Percentiles rank a stretch among this genome's conserved stretches.
These are phyloP conservation scores for Aleiodes testaceus DNA, from an alignment of 2,888 invertebrate species.

Conservation along the genomic window DNA sequence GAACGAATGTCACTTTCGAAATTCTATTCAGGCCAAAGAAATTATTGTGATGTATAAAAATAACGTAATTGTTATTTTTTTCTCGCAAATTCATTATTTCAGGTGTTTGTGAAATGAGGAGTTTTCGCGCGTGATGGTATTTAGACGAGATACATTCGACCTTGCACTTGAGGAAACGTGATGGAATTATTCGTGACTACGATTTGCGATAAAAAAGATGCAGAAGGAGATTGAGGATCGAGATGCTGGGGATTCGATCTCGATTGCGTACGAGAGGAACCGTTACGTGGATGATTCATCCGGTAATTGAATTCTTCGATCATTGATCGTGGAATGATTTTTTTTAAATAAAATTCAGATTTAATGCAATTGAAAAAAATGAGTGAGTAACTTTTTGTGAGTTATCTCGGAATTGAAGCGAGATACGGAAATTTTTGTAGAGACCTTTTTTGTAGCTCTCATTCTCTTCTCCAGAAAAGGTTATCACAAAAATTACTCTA, in stretches of 20 bases:
- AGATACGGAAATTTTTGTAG: too few species aligned
- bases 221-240: slow-evolving; percentile 51
- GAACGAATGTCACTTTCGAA: slow-evolving; percentile 37
- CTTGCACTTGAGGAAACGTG: slow-evolving; percentile 40
- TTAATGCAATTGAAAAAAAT: too few species aligned
- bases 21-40: slow-evolving; percentile 32
- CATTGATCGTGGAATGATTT: too few species aligned
- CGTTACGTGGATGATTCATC: slow-evolving; percentile 53
- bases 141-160: slow-evolving; percentile 8
- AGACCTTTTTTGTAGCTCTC: too few species aligned
- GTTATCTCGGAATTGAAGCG: too few species aligned
- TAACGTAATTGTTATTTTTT: not conserved
- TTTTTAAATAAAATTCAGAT: too few species aligned
- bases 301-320: slow-evolving; percentile 34
- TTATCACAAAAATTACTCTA: too few species aligned
- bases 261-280: slow-evolving; percentile 56
- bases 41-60: slow-evolving; percentile 26
- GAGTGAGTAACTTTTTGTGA: too few species aligned
- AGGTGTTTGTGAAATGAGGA: not conserved
- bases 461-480: too few species aligned
- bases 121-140: not conserved
- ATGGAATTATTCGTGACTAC: slow-evolving; percentile 36
- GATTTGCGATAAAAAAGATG: slow-evolving; percentile 29
- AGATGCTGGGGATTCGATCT: slow-evolving; percentile 51
- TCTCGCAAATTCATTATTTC: not conserved